Base-by-base conservation (phyloP, 1,140 invertebrate species). In the Radopholus similis region DNA sequence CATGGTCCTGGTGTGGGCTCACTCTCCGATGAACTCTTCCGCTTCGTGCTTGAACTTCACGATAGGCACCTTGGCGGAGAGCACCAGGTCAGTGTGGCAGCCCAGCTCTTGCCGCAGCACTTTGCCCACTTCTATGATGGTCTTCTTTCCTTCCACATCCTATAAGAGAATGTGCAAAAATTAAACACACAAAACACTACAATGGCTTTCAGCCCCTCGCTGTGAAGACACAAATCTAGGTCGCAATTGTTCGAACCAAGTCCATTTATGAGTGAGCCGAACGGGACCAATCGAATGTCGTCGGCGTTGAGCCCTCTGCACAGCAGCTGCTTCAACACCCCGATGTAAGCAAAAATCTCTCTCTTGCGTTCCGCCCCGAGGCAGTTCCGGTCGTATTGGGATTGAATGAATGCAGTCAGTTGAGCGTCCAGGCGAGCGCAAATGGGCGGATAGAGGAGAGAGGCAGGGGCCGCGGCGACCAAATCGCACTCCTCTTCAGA, bases 161-260 rank as follows among this genome's bases (percentile, higher is more conserved):
- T 26, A 54, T 26, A 6, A 54, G n/a, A 54, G n/a, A 54, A 54
- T 8, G 32, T 26, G n/a, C n/a, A 30, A 11, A 0, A 53, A 53
- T 53, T 53, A 23, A 53, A 18, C 21, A 21, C 30, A 53, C 30
- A 2, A 53, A 53, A 53, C 51, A 53, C 35, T 15, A 53, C 30
- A 53, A 32, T 30, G 35, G 51, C 15, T n/a, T 53, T 32, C 15
- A 53, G 30, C 35, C 51, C 51, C 30, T 32, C 15, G 35, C 35
- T 53, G 35, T 30, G 30, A n/a, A 59, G 26, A 6, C 57, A 59
- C 38, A 59, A 30, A 59, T 59, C 57, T 23, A 59, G 34, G 47
- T 59, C 57, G 47, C 57, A 37, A 21, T 34, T 26, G 28, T 37
- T 59, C 21, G n/a, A 40, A 30, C 57, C 57, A 47, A 59, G 47